A percentile compares a stretch with the other conserved stretches of the same genome.
phyloP scores from a whole-genome alignment of 2,888 invertebrate species.

The Homarus gammarus region DNA sequence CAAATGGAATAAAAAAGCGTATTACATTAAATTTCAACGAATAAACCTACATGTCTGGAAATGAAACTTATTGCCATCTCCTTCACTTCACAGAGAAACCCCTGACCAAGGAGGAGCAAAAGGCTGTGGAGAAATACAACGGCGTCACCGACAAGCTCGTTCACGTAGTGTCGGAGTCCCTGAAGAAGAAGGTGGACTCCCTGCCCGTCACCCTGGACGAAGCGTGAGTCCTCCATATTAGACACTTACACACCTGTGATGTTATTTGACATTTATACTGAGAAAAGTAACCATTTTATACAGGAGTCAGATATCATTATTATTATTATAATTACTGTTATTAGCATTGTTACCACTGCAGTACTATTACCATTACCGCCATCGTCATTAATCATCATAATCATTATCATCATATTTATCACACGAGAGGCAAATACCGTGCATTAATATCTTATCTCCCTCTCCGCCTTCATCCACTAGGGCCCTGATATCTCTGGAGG shows the following conservation, averaged over 20 bases:
- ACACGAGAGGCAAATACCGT: background rate
- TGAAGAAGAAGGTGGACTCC: background rate
- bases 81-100: conserved; percentile 2
- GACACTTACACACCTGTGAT: background rate
- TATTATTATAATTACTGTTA: background rate
- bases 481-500: background rate
- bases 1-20: too few relatives aligned
- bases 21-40: too few relatives aligned
- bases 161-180: background rate
- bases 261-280: background rate
- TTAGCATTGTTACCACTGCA: background rate
- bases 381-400: background rate
- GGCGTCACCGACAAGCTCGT: background rate
- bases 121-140: conserved; percentile 17
- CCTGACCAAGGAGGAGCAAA: background rate
- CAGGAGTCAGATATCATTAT: background rate
- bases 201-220: conserved; percentile 5
- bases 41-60: too few relatives aligned
- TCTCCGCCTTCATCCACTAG: background rate
- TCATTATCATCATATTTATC: background rate
- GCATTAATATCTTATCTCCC: background rate
- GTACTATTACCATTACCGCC: background rate
- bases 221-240: background rate
- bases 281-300: too few relatives aligned
- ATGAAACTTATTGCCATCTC: too few relatives aligned